phyloP scores from a whole-genome alignment of 2,888 invertebrate species.

The Rhimphoctona megacephalus region DNA sequence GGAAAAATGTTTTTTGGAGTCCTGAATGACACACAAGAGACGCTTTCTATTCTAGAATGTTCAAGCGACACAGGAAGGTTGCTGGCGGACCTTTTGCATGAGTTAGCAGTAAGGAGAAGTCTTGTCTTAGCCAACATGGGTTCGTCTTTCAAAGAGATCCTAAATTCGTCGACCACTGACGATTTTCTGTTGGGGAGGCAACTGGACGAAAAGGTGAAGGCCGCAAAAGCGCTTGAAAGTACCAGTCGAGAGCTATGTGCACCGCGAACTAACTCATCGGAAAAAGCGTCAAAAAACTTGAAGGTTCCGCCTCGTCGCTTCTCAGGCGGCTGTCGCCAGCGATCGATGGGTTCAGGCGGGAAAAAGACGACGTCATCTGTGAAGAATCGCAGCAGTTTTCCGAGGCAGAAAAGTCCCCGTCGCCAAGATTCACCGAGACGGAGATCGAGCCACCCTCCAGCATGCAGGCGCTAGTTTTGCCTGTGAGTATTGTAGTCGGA shows the following conservation, averaged over 20 bases:
- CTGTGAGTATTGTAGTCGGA: slow-evolving; percentile 2
- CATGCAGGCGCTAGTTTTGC: slow-evolving; percentile 24
- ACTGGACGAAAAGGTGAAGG: slow-evolving; percentile 57
- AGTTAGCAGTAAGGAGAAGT: slow-evolving; percentile 33
- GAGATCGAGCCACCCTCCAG: background rate
- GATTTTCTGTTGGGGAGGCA: slow-evolving; percentile 60
- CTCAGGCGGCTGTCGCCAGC: slow-evolving; percentile 8
- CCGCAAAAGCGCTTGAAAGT: slow-evolving; percentile 50
- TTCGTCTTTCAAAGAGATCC: slow-evolving; percentile 53
- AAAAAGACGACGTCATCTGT: background rate
- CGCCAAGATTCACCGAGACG: background rate
- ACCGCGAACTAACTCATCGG: background rate
- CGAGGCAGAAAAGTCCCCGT: slow-evolving; percentile 12
- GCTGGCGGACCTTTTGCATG: slow-evolving; percentile 52
- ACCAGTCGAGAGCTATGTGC: slow-evolving; percentile 40
- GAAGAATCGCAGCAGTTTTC: slow-evolving; percentile 31
- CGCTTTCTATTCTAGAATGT: background rate
- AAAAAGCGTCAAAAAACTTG: slow-evolving; percentile 54
- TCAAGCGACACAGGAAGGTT: slow-evolving; percentile 44
- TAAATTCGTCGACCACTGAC: slow-evolving; percentile 39
- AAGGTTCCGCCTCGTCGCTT: slow-evolving; percentile 54
- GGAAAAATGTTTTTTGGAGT: too few species aligned
- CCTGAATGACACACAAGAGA: too few species aligned
- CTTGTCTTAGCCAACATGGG: slow-evolving; percentile 38
- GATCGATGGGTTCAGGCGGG: slow-evolving; percentile 43